phyloP scores from a whole-genome alignment of 2,113 vertebrate species.

The Donacobius atricapilla region DNA sequence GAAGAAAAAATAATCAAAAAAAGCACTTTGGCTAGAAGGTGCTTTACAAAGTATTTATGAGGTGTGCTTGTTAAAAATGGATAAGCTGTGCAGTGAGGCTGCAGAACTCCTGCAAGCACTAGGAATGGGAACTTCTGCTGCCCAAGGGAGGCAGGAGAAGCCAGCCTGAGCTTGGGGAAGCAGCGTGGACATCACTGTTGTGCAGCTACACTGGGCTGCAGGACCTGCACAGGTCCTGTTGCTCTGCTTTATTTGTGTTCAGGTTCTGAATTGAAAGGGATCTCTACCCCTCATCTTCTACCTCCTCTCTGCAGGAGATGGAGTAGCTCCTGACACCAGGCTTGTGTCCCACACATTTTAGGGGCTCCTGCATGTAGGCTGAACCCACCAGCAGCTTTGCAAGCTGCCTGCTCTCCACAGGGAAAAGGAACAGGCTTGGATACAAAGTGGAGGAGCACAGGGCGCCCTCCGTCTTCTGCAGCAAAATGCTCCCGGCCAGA shows the following conservation, averaged over 20 bases:
- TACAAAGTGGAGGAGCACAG: not conserved
- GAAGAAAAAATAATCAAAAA: slow-evolving; percentile 1
- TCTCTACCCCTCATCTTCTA: not conserved
- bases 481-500: not conserved
- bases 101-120: not conserved
- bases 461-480: accelerated
- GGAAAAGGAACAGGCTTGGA: not conserved
- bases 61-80: slow-evolving; percentile 48
- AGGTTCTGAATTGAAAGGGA: accelerated
- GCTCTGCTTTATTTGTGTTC: too few relatives aligned
- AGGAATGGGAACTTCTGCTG: not conserved
- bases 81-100: slow-evolving; percentile 29
- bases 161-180: not conserved
- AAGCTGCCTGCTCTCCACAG: not conserved
- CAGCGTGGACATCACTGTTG: accelerated
- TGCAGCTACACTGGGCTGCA: accelerated
- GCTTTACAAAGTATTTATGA: slow-evolving; percentile 63
- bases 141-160: not conserved
- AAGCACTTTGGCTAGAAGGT: slow-evolving; percentile 40
- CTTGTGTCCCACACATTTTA: not conserved
- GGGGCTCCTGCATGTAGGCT: not conserved
- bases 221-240: accelerated
- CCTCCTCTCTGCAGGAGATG: not conserved
- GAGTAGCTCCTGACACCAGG: not conserved
- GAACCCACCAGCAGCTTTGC: not conserved